phyloP scores from a whole-genome alignment of 2,888 invertebrate genomes.

The Tenthredo mesomela region DNA sequence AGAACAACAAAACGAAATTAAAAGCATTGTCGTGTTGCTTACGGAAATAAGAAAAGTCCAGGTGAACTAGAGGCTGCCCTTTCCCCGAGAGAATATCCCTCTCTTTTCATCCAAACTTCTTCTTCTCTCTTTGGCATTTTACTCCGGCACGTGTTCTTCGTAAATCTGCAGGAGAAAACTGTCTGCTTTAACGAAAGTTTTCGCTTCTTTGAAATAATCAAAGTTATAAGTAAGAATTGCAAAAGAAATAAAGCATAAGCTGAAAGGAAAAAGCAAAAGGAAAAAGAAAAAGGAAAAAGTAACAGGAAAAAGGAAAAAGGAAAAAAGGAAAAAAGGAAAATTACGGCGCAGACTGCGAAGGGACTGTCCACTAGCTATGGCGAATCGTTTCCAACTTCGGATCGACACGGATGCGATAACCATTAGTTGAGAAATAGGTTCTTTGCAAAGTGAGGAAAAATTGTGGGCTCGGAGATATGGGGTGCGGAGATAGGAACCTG shows the following conservation, averaged over 20 bases:
- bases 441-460: slow-evolving; percentile 73
- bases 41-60: slow-evolving; percentile 73
- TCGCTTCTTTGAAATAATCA: slow-evolving; percentile 39
- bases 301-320: slow-evolving; percentile 32
- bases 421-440: slow-evolving; percentile 74
- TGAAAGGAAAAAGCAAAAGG: slow-evolving; percentile 43
- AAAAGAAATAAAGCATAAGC: slow-evolving; percentile 41
- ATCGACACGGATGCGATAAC: slow-evolving; percentile 67
- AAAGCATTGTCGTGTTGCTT: slow-evolving; percentile 74
- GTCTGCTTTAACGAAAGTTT: slow-evolving; percentile 35
- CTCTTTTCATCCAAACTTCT: slow-evolving; percentile 25
- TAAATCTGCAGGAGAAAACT: slow-evolving; percentile 42
- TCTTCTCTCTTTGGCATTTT: not conserved
- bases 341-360: slow-evolving; percentile 39
- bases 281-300: slow-evolving; percentile 46
- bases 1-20: slow-evolving; percentile 69
- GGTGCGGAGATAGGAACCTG: not conserved
- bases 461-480: slow-evolving; percentile 59
- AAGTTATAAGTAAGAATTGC: slow-evolving; percentile 41
- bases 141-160: slow-evolving; percentile 36
- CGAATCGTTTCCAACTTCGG: slow-evolving; percentile 34
- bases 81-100: slow-evolving; percentile 52
- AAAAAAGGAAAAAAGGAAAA: slow-evolving; percentile 48
- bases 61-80: slow-evolving; percentile 55
- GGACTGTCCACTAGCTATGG: slow-evolving; percentile 34